Evolutionary conservation across 2,797 vertebrate genomes (phyloP).

Genomic region (Alosa sapidissima): DNA sequence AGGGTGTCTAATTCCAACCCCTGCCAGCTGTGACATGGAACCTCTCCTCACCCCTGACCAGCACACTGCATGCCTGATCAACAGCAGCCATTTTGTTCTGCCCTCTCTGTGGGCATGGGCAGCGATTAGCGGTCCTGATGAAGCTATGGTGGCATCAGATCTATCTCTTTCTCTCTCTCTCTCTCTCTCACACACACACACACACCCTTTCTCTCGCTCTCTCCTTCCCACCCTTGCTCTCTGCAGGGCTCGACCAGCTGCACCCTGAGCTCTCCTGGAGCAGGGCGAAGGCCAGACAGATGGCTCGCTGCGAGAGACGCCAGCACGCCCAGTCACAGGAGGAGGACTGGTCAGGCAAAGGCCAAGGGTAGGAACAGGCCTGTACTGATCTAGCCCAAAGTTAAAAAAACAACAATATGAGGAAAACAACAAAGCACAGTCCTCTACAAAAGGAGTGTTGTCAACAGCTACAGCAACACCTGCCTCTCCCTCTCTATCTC

Average conservation of each 20-base stretch:
- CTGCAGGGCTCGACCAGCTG: not conserved
- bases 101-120: not conserved
- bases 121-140: not conserved
- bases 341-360: slow-evolving; percentile 18
- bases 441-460: not conserved
- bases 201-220: too few species aligned
- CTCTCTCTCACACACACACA: not conserved
- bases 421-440: not conserved
- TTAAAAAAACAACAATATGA: not conserved
- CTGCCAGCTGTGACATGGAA: slow-evolving; percentile 59
- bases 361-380: slow-evolving; percentile 19
- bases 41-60: slow-evolving; percentile 36
- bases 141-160: not conserved
- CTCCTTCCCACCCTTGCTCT: not conserved
- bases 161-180: not conserved
- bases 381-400: not conserved
- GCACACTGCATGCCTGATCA: slow-evolving; percentile 14
- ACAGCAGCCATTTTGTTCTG: not conserved
- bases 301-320: slow-evolving; percentile 22
- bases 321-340: not conserved
- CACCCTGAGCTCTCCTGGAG: not conserved
- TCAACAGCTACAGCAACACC: not conserved
- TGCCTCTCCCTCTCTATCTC: too few species aligned
- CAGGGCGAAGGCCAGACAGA: slow-evolving; percentile 19
- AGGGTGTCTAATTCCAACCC: slow-evolving; percentile 48